Base-by-base conservation (phyloP, 2,888 invertebrate genomes). In the Acronicta psi region DNA sequence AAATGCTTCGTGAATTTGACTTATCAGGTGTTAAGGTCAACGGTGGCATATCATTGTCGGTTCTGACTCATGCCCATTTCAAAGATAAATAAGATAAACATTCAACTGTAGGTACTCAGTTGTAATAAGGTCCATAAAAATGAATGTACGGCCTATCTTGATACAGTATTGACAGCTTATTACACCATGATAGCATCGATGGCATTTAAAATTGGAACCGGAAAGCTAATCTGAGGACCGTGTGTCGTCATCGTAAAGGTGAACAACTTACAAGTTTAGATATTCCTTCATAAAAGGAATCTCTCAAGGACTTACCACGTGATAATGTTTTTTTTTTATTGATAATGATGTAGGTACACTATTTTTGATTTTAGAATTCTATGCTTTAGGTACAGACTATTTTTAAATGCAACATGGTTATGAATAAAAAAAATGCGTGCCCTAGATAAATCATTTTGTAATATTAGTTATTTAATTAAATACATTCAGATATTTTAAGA, bases 211-310 rank as follows among this genome's bases (percentile, higher is more conserved):
- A 71, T 49, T 60, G 36, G 52, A 66, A 68, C 77, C 75, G 78
- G 77, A 83, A 79, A 81, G 70, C 59, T 70, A 68, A 73, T 74
- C 49, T 44, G 56, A 46, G 55, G 57, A 52, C 66, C 57, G 49
- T 54, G 73, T 80, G 79, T 71, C 75, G 78, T 75, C 79, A 81
- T 60, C 18, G 2, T 69, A 87, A 86, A 87, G 86, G 86, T 87
- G 71, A 86, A 82, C 84, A 55, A 74, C 73, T 72, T 64, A 44
- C 65, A 50, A 44, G 68, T 63, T 73, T 73, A 49, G 51, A 53
- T 64, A 55, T 65, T 75, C 63, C 53, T 69, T 59, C 59, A 52
- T 67, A 63, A 49, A 70, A 73, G 73, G 74, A 69, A 52, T 42
- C n/a, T 73, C 44, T 69, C 77, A 81, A 83, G 82, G 81, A 77